Percentiles rank a stretch among this genome's conserved stretches.
These are phyloP conservation scores for Muscidifurax raptorellus DNA, from an alignment of 1,140 invertebrate genomes.

Conservation along the genomic window DNA sequence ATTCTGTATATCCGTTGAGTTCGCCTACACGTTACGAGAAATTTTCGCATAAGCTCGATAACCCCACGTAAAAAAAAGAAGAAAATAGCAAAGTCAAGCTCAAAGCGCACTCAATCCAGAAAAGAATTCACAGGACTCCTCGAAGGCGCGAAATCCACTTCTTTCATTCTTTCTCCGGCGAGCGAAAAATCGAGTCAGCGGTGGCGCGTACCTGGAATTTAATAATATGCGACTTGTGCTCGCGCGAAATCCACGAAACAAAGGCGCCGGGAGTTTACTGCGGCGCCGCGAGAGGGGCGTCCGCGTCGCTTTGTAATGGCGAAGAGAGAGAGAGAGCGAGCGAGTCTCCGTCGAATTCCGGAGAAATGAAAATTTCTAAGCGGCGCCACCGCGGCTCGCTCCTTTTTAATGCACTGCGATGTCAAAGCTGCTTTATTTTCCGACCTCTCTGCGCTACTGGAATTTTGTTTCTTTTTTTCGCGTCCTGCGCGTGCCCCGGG, in stretches of 20 bases:
- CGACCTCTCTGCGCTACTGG: too few species aligned
- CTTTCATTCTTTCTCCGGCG: background rate
- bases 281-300: background rate
- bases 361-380: conserved; percentile 34
- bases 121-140: background rate
- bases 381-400: background rate
- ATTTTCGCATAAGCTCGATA: too few species aligned
- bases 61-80: too few species aligned
- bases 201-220: conserved; percentile 8
- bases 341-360: conserved; percentile 16
- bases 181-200: conserved; percentile 1
- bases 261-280: conserved; percentile 9
- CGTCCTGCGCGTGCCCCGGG: background rate
- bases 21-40: too few species aligned
- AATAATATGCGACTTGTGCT: conserved; percentile 22
- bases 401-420: conserved; percentile 4
- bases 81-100: background rate
- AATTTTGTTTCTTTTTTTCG: background rate
- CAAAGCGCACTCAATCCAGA: background rate
- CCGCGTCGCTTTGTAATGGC: conserved; percentile 17
- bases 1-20: too few species aligned
- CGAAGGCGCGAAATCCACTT: background rate
- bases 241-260: conserved; percentile 19
- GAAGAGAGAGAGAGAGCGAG: too few species aligned
- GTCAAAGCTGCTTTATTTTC: background rate